Evolutionary conservation across 1,140 invertebrate species (phyloP), one percentile per base, ranked within the genome.

Genomic region (Eupristina koningsbergeri): DNA sequence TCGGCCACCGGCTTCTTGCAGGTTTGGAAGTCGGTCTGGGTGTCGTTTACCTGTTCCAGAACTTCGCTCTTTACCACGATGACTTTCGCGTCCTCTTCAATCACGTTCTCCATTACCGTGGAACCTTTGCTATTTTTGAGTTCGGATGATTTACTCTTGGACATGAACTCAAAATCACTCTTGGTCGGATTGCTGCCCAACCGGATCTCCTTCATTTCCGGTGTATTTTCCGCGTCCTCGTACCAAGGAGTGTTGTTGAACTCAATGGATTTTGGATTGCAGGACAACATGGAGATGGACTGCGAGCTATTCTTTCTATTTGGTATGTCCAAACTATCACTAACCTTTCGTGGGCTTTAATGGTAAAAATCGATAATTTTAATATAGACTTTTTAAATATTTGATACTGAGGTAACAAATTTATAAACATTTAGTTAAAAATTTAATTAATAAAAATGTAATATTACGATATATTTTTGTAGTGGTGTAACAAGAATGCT

Each of bases 261-360:
- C 9, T 86, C 84, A 13, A 85, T 81, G 1, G 87, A 87, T 83
- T 83, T n/a, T n/a, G n/a, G n/a, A n/a, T n/a, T 86, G 15, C 81
- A 77, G 1, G 88, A 88, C n/a, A 86, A 84, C 19, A 87, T 82
- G 5, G 86, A 88, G 11, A 85, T 81, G 19, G 84, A 77, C 53
- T 86, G 86, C 0, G 87, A 84, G 7, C 41, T 83, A 45, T 83
- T 34, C 31, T 84, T 89, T 29, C 87, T 87, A 19, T 61, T 85
- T 0, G 90, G 89, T 47, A 92, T 91, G 64, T 90, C 89, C 34
- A 90, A 69, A 63, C 84, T 90, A 31, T 89, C 86, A 85, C 89
- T 91, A 17, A 88, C 86, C 76, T 87, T 88, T 63, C 88, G 85
- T 0, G 89, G 87, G 19, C 84, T 88, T 41, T 80, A 83, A 71